phyloP scores from a whole-genome alignment of 2,797 vertebrate species.

The Takifugu rubripes region DNA sequence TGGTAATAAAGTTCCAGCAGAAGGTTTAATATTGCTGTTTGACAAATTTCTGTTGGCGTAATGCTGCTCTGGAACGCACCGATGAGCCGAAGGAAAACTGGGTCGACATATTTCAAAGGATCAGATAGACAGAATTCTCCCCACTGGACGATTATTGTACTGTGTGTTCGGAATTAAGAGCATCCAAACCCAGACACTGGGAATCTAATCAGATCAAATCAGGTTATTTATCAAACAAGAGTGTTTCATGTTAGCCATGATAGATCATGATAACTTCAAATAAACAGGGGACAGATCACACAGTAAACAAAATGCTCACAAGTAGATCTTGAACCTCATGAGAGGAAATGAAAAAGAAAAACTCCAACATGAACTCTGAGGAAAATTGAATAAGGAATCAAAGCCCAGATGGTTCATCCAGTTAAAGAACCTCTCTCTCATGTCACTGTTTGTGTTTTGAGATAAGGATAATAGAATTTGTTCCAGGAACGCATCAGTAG shows the following conservation, averaged over 20 bases:
- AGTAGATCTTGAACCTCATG: not conserved
- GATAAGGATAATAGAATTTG: slow-evolving; percentile 65
- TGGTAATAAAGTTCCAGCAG: no score
- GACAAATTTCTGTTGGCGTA: slow-evolving; percentile 35
- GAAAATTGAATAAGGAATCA: not conserved
- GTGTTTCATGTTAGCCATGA: no score
- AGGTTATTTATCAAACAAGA: slow-evolving; percentile 31
- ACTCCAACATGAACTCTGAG: not conserved
- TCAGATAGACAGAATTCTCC: slow-evolving; percentile 21
- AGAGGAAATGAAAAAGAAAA: not conserved
- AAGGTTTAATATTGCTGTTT: slow-evolving; percentile 8
- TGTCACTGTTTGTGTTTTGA: slow-evolving; percentile 40
- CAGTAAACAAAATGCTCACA: not conserved
- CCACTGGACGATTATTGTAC: slow-evolving; percentile 18
- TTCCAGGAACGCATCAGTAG: slow-evolving; percentile 41
- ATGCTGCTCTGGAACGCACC: slow-evolving; percentile 13
- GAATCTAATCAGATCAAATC: slow-evolving; percentile 23
- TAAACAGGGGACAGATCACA: not conserved
- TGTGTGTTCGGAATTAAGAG: slow-evolving; percentile 15
- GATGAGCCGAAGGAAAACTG: slow-evolving; percentile 33
- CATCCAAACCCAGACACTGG: slow-evolving; percentile 19
- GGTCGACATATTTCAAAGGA: slow-evolving; percentile 22
- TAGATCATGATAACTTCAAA: not conserved
- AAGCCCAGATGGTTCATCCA: slow-evolving; percentile 13
- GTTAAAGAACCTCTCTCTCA: slow-evolving; percentile 28